Base-by-base conservation (phyloP, 2,113 vertebrate genomes). In the Pelvicachromis taeniatus region DNA sequence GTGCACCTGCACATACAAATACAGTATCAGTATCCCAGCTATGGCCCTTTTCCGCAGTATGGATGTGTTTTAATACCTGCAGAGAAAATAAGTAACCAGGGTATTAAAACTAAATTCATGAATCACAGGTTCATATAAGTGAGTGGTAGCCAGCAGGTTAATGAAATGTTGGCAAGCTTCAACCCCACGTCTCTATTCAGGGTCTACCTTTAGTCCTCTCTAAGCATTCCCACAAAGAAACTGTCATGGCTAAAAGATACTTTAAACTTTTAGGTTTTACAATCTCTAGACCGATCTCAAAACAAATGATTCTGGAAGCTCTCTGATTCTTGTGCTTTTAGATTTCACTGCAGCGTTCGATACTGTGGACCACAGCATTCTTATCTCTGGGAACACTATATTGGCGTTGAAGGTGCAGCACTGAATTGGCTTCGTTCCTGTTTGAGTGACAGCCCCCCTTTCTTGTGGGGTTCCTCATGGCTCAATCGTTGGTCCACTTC, bases 301-400 rank as follows among this genome's bases (percentile, higher is more conserved):
- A 61, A 7, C 58, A n/a, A n/a, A 61, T 35, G 9, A n/a, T 61
- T 61, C 17, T 35, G 58, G 58, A 61, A 61, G 58, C 31, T n/a
- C 58, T 19, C 16, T 1, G 9, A 0, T 0, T 35, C 58, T 61
- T 33, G 58, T 33, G 29, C 14, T 29, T 56, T 56, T 56, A 56
- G 54, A 56, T 56, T 7, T 1, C 54, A 56, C 54, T 56, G 12
- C 54, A 56, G 54, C 26, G 54, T 61, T 61, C 33, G 5, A 61
- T 19, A 61, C 58, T 61, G 9, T 61, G 58, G 29, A 59, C 56
- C 17, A 33, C 26, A 26, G 29, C 33, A 61, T 61, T 19, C 31
- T 35, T 61, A 35, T 35, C 31, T 61, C 31, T 61, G n/a, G 58
- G 58, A 61, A 61, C 35, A n/a, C 58, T 61, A 5, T 17, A 31